Conservation (phyloP, 2,113 vertebrate species). For the Cyrtonyx montezumae region DNA sequence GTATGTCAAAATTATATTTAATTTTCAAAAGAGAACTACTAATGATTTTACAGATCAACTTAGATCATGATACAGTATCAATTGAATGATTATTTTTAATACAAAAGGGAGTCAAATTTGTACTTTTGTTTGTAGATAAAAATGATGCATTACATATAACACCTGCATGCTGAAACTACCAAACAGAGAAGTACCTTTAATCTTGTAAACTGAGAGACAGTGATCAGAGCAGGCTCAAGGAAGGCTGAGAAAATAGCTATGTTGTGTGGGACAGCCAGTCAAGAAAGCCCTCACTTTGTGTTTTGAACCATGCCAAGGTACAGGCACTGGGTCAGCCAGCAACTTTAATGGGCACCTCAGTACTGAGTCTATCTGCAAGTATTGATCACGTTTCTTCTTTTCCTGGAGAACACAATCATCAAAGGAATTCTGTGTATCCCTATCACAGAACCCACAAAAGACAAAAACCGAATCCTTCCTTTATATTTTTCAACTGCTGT, state of each 20-base stretch:
- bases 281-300: neutral
- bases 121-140: neutral
- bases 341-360: neutral
- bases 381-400: neutral
- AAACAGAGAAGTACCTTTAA: neutral
- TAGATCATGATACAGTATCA: neutral
- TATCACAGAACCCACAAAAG: neutral
- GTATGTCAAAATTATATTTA: neutral
- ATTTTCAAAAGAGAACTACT: neutral
- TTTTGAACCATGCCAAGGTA: neutral
- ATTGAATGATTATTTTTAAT: neutral
- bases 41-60: neutral
- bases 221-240: fast-evolving
- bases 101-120: neutral
- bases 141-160: neutral
- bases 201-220: neutral
- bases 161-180: neutral
- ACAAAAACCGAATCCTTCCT: neutral
- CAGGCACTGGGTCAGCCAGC: fast-evolving
- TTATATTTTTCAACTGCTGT: neutral
- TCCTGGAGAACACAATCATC: neutral
- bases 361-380: neutral
- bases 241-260: neutral
- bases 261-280: neutral
- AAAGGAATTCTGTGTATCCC: neutral